Percentiles rank a stretch among this genome's conserved stretches.
Conservation (phyloP, 2,888 invertebrate genomes). For the Macrosoma leucophasiata region DNA sequence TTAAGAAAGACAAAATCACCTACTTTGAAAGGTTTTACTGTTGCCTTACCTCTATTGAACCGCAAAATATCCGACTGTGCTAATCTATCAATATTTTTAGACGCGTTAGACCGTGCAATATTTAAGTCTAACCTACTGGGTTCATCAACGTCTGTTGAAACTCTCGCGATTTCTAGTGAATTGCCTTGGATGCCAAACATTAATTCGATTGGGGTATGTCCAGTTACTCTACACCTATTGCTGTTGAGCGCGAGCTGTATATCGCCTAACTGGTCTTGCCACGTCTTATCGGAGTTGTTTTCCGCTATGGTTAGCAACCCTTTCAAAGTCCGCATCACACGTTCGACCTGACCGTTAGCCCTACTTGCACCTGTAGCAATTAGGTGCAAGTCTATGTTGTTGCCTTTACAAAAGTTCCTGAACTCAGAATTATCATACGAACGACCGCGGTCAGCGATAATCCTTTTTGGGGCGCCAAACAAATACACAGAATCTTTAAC, state of each 20-base stretch:
- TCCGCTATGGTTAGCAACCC: slow-evolving; percentile 14
- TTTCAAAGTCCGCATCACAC: slow-evolving; percentile 18
- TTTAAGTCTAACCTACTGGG: no score
- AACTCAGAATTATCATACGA: slow-evolving; percentile 15
- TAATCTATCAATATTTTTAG: no score
- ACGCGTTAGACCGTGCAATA: no score
- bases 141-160: no score
- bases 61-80: no score
- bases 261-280: slow-evolving; percentile 2
- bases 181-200: slow-evolving; percentile 19
- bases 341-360: slow-evolving; percentile 22
- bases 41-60: no score
- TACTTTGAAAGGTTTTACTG: no score
- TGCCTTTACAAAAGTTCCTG: slow-evolving; percentile 2
- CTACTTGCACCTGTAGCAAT: slow-evolving; percentile 25
- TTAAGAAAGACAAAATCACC: no score
- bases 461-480: slow-evolving; percentile 10
- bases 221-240: slow-evolving; percentile 19
- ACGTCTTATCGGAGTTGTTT: slow-evolving; percentile 1
- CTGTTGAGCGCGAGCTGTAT: slow-evolving; percentile 21
- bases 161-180: slow-evolving; percentile 9
- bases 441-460: slow-evolving; percentile 18
- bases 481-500: slow-evolving; percentile 21
- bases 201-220: slow-evolving; percentile 19
- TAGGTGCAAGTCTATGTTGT: slow-evolving; percentile 21